phyloP scores from a whole-genome alignment of 2,797 vertebrate genomes.

The Sciurus carolinensis region DNA sequence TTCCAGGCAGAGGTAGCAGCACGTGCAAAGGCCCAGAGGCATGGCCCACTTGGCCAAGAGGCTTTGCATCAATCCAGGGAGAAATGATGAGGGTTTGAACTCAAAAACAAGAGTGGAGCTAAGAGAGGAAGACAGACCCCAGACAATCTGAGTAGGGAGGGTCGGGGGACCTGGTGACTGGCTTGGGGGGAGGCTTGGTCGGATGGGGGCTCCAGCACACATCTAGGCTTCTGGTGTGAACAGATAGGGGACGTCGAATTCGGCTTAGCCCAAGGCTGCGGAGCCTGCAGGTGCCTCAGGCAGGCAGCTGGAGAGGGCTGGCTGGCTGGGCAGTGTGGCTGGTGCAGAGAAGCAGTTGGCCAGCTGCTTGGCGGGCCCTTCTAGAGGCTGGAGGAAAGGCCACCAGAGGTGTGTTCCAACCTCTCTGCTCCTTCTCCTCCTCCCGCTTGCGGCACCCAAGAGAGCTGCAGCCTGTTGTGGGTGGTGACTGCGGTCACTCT shows the following conservation, averaged over 20 bases:
- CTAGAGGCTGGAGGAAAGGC: too few relatives aligned
- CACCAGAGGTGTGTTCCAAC: too few relatives aligned
- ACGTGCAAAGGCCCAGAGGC: neutral
- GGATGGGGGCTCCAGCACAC: too few relatives aligned
- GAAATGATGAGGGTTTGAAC: neutral
- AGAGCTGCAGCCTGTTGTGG: neutral
- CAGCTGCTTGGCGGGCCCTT: accelerated
- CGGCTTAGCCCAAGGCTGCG: neutral
- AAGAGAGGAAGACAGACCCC: neutral
- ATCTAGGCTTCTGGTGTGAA: neutral
- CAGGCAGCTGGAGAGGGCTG: neutral
- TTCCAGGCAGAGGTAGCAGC: neutral
- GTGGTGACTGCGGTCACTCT: accelerated
- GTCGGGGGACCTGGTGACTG: neutral
- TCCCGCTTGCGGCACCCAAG: slow-evolving; percentile 3
- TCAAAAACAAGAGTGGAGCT: neutral
- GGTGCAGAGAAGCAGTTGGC: neutral
- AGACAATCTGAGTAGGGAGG: neutral
- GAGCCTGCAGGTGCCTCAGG: neutral
- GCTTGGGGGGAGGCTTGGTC: neutral
- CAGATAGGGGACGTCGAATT: accelerated
- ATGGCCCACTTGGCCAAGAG: neutral
- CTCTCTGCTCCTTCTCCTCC: neutral
- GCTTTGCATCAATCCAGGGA: neutral
- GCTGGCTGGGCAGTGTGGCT: neutral